phyloP scores from a whole-genome alignment of 1,140 invertebrate genomes.

The Drosophila pseudoananassae region DNA sequence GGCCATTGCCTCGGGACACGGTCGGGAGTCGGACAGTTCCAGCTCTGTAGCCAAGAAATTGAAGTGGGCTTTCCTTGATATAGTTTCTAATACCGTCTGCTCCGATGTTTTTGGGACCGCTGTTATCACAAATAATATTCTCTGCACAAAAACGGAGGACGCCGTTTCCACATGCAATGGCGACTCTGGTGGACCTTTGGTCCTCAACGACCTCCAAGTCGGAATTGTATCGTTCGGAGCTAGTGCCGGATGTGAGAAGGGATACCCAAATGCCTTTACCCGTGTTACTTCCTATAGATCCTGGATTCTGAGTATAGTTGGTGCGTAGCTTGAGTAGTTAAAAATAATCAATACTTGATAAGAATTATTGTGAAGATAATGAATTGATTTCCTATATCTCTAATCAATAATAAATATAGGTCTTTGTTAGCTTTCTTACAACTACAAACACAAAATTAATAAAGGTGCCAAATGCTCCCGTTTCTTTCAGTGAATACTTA shows the following conservation, averaged over 20 bases:
- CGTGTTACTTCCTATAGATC: conserved; percentile 84
- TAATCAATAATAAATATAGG: neutral
- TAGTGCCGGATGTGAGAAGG: conserved; percentile 84
- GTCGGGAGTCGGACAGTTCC: conserved; percentile 46
- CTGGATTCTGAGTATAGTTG: conserved; percentile 83
- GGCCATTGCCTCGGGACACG: conserved; percentile 57
- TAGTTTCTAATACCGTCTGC: conserved; percentile 33
- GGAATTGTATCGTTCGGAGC: conserved; percentile 85
- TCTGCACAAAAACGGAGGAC: conserved; percentile 33
- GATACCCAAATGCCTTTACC: conserved; percentile 85
- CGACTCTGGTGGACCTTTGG: conserved; percentile 56
- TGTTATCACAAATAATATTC: conserved; percentile 6
- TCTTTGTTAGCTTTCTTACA: neutral
- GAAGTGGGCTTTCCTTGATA: conserved; percentile 21
- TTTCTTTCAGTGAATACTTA: neutral
- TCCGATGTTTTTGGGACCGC: conserved; percentile 22
- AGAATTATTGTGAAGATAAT: conserved; percentile 1
- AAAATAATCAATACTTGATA: neutral
- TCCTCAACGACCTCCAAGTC: conserved; percentile 54
- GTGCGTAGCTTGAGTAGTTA: neutral
- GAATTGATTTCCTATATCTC: neutral
- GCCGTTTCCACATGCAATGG: conserved; percentile 54
- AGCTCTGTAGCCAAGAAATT: conserved; percentile 27
- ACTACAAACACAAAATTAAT: too few species aligned
- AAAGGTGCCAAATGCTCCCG: too few species aligned